Evolutionary conservation across 2,797 vertebrate species (phyloP).

Genomic region (Erpetoichthys calabaricus): DNA sequence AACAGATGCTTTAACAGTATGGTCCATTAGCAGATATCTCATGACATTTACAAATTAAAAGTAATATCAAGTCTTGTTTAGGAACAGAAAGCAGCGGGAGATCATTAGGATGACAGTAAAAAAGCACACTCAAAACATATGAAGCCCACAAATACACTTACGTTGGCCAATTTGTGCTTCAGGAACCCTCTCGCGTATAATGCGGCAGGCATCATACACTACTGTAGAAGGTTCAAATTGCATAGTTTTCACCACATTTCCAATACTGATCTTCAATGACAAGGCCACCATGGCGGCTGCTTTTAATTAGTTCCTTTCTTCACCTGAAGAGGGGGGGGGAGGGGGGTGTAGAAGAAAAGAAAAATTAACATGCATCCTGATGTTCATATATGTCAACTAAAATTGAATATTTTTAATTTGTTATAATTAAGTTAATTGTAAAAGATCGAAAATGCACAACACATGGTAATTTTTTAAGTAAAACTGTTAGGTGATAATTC

Average conservation of each 20-base stretch:
- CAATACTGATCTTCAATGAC: conserved; percentile 91
- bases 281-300: conserved; percentile 85
- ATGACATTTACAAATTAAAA: no score
- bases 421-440: no score
- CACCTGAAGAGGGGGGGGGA: conserved; percentile 17
- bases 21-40: no score
- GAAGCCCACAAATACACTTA: conserved; percentile 42
- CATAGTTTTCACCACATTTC: conserved; percentile 97
- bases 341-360: background rate
- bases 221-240: conserved; percentile 96
- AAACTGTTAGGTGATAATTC: no score
- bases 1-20: no score
- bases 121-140: no score
- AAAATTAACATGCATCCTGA: background rate
- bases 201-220: conserved; percentile 88
- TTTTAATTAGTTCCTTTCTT: conserved; percentile 29
- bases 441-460: no score
- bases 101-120: no score
- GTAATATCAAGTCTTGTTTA: no score
- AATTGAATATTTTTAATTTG: background rate
- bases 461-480: no score
- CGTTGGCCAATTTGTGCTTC: conserved; percentile 85
- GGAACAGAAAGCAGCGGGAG: no score
- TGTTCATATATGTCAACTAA: background rate
- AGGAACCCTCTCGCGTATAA: conserved; percentile 84